Evolutionary conservation across 2,797 vertebrate genomes (phyloP).

Genomic region (Dermochelys coriacea): DNA sequence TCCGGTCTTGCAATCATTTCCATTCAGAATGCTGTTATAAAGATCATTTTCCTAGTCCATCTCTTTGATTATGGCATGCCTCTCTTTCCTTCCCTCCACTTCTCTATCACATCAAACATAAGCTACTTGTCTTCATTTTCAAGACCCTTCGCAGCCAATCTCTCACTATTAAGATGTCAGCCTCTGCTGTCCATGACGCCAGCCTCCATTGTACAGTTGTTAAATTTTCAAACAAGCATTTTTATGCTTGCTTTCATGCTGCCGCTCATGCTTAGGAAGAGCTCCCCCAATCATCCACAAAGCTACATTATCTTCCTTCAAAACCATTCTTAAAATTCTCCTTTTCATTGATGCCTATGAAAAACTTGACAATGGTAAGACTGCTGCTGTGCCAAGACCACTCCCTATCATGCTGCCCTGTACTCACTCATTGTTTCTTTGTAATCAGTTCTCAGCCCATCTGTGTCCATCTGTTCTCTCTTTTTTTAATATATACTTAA

Average conservation of each 20-base stretch:
- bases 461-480: neutral
- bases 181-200: neutral
- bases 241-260: neutral
- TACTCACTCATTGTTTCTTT: neutral
- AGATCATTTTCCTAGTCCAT: neutral
- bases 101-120: neutral
- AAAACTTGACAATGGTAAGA: fast-evolving
- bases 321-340: neutral
- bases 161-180: neutral
- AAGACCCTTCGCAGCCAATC: neutral
- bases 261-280: fast-evolving
- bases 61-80: neutral
- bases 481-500: neutral
- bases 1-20: neutral
- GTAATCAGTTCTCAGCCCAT: neutral
- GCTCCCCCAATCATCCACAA: neutral
- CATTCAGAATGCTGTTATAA: neutral
- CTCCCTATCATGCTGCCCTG: neutral
- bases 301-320: neutral
- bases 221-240: neutral
- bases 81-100: neutral
- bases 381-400: neutral
- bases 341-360: neutral
- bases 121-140: neutral
- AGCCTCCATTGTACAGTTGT: fast-evolving